phyloP scores from a whole-genome alignment of 2,113 vertebrate species.

The Chloebia gouldiae region DNA sequence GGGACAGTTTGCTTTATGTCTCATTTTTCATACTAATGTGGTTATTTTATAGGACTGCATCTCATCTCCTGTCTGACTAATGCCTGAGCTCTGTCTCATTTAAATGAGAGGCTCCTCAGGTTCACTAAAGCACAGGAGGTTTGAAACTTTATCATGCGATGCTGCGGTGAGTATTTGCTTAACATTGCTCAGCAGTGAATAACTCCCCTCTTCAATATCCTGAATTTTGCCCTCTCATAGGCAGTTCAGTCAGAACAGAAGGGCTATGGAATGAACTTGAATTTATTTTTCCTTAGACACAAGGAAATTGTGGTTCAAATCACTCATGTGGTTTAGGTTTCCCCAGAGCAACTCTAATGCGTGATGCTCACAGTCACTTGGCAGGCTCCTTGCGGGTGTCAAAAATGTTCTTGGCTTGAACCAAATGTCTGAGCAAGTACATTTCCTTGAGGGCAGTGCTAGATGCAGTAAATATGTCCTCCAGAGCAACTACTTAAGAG shows the following conservation, averaged over 20 bases:
- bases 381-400: conserved; percentile 40
- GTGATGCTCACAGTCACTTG: conserved; percentile 10
- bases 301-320: background rate
- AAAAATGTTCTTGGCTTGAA: conserved; percentile 51
- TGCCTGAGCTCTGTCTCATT: conserved; percentile 23
- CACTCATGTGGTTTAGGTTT: conserved; percentile 4
- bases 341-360: background rate
- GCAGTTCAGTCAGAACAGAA: background rate
- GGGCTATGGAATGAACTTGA: background rate
- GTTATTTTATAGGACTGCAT: conserved; percentile 40
- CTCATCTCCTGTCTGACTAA: conserved; percentile 57
- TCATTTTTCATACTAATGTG: conserved; percentile 55
- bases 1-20: conserved; percentile 55
- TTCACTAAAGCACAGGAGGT: background rate
- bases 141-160: background rate
- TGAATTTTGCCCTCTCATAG: background rate
- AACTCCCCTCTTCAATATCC: background rate
- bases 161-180: background rate
- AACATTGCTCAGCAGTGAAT: background rate
- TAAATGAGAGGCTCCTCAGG: conserved; percentile 16
- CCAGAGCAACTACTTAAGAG: background rate
- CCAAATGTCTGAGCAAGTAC: background rate
- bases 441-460: conserved; percentile 23
- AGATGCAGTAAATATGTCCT: background rate
- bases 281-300: background rate